A percentile compares a stretch with the other conserved stretches of the same genome.
These are phyloP conservation scores for Takifugu ocellatus DNA, from an alignment of 2,797 vertebrate species.

Conservation along the genomic window DNA sequence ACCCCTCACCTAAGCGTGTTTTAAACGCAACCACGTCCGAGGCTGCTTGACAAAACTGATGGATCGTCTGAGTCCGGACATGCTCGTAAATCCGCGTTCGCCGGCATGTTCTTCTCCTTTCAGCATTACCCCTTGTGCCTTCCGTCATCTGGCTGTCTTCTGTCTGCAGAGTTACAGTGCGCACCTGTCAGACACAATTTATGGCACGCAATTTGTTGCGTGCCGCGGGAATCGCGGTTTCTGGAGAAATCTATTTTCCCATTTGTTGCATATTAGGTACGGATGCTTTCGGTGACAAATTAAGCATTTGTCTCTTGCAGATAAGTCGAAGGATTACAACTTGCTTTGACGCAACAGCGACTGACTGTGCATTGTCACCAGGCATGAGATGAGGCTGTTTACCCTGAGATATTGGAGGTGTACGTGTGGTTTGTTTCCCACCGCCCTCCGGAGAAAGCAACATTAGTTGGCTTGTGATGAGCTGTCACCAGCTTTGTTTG, in stretches of 20 bases:
- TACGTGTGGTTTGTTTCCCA: slow-evolving; percentile 7
- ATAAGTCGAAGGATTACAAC: slow-evolving; percentile 11
- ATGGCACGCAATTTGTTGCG: slow-evolving; percentile 65
- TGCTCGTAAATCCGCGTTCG: slow-evolving; percentile 68
- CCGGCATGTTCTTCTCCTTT: slow-evolving; percentile 67
- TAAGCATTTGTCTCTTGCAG: slow-evolving; percentile 5
- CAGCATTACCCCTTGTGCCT: slow-evolving; percentile 67
- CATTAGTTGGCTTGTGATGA: slow-evolving; percentile 38
- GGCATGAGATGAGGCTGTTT: slow-evolving; percentile 4
- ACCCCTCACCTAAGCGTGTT: slow-evolving; percentile 32
- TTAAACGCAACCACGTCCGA: slow-evolving; percentile 46
- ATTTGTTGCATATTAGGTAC: slow-evolving; percentile 31
- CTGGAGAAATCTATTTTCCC: slow-evolving; percentile 36
- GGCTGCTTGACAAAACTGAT: slow-evolving; percentile 52
- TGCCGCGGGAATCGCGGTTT: slow-evolving; percentile 57
- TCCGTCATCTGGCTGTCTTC: slow-evolving; percentile 69
- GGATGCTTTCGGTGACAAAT: neutral
- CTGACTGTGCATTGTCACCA: slow-evolving; percentile 4
- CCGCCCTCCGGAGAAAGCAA: slow-evolving; percentile 14
- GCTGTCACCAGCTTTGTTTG: slow-evolving; percentile 60
- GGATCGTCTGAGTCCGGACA: slow-evolving; percentile 52
- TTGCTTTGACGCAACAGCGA: slow-evolving; percentile 11
- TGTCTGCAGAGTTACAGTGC: slow-evolving; percentile 67
- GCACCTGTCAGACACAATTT: slow-evolving; percentile 70
- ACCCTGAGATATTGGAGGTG: slow-evolving; percentile 10